Base-by-base conservation (phyloP, 2,888 invertebrate genomes). In the Temnothorax ravouxi region DNA sequence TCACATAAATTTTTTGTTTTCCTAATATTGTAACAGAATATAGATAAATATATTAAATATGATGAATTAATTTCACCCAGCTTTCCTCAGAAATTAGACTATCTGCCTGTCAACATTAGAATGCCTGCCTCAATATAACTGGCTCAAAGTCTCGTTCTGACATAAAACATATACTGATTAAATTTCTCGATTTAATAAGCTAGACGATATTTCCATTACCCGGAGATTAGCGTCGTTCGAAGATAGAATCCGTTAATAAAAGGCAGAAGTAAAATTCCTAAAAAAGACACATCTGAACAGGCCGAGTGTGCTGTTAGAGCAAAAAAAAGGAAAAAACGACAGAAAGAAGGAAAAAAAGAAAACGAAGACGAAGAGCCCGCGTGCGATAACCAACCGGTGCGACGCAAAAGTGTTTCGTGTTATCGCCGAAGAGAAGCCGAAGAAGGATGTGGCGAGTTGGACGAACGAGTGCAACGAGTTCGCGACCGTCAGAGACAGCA, bases 391-490 rank as follows among this genome's bases (percentile, higher is more conserved):
- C 64, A 52, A 71, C 54, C 79, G 13, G 25, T 71, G 62, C 52
- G 34, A 47, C n/a, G 54, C 21, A 67, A 67, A 64, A 83, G 41
- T 77, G 77, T 79, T 71, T 56, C 54, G 34, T 59, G 82, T 82
- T 85, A 85, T 86, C 83, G 79, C 21, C 38, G 21, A 54, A 56
- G 77, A 61, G 50, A 81, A 82, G 38, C 56, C 52, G 83, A 75
- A 72, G 84, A 81, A 83, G 64, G 71, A 86, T 82, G 66, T 62
- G 72, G 25, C 80, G 84, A 86, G 87, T 82, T 77, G 74, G 50
- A 76, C 64, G 62, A 90, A 86, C 86, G 75, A 85, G 84, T 86
- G 86, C 89, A 87, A 88, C 87, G 84, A 84, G 86, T 86, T 76
- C 76, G 82, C 50, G 80, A 79, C 86, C 84, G 64, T 77, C 41